Conservation (phyloP, 2,113 vertebrate species). For the Trichechus manatus region DNA sequence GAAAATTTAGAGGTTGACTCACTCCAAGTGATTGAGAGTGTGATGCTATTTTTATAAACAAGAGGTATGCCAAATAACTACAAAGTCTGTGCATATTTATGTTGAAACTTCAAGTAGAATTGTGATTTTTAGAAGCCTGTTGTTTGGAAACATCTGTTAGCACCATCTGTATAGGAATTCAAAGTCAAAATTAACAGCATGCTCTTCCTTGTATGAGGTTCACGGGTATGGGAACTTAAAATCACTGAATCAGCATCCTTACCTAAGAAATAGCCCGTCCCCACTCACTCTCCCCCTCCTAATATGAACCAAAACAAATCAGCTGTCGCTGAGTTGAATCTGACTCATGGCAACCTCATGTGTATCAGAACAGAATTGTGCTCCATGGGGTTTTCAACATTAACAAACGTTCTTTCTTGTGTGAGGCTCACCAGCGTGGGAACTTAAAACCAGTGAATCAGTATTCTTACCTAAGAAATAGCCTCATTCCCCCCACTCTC, state of each 20-base stretch:
- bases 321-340: neutral
- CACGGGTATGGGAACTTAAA: constrained; percentile 51
- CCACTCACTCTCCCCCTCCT: neutral
- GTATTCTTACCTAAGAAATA: neutral
- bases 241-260: neutral
- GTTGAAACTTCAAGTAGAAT: constrained; percentile 73
- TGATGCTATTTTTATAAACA: constrained; percentile 4
- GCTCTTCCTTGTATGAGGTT: constrained; percentile 47
- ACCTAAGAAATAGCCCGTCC: neutral
- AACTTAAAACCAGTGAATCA: neutral
- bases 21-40: neutral
- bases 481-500: neutral
- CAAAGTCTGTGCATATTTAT: constrained; percentile 58
- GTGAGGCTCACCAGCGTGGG: constrained; percentile 34
- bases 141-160: constrained; percentile 82
- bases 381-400: neutral
- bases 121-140: constrained; percentile 72
- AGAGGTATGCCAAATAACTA: constrained; percentile 46
- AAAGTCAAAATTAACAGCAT: constrained; percentile 60
- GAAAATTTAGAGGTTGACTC: neutral
- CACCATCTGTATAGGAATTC: constrained; percentile 76
- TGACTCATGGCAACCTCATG: neutral
- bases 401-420: constrained; percentile 54
- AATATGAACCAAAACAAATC: neutral
- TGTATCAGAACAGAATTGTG: neutral